These are phyloP conservation scores for Bactericera cockerelli DNA, from an alignment of 1,140 invertebrate genomes.

Conservation along the genomic window DNA sequence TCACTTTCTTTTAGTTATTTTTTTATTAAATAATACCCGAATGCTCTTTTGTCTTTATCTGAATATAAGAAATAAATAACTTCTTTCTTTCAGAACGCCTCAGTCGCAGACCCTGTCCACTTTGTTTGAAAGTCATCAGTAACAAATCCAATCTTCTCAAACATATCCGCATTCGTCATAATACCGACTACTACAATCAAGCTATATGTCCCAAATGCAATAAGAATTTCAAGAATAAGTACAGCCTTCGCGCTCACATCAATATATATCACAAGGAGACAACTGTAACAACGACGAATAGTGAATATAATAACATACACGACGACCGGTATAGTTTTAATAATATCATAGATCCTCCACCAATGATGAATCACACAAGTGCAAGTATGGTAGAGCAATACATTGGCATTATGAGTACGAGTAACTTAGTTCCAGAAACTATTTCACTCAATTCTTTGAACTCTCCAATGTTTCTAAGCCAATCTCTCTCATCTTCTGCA, in stretches of 20 bases:
- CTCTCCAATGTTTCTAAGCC: too few species aligned
- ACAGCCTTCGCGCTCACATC: slow-evolving; percentile 41
- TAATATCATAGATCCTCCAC: too few species aligned
- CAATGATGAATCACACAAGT: too few species aligned
- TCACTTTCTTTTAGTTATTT: too few species aligned
- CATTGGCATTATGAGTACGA: too few species aligned
- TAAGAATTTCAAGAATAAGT: slow-evolving; percentile 53
- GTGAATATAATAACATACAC: neutral
- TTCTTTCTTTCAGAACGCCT: slow-evolving; percentile 20
- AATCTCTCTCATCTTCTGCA: too few species aligned
- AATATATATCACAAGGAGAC: slow-evolving; percentile 28
- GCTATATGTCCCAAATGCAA: slow-evolving; percentile 42
- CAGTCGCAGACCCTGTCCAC: slow-evolving; percentile 27
- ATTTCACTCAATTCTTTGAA: too few species aligned
- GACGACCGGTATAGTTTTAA: neutral
- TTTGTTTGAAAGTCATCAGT: slow-evolving; percentile 31
- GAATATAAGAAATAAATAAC: too few species aligned
- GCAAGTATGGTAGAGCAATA: too few species aligned
- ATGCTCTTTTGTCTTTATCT: too few species aligned
- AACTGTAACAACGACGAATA: neutral
- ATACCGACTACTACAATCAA: slow-evolving; percentile 26
- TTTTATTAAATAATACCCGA: too few species aligned
- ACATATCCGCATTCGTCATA: slow-evolving; percentile 30
- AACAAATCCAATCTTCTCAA: slow-evolving; percentile 31
- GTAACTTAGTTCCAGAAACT: too few species aligned